Base-by-base conservation (phyloP, 1,140 invertebrate genomes). In the Cyclina sinensis region DNA sequence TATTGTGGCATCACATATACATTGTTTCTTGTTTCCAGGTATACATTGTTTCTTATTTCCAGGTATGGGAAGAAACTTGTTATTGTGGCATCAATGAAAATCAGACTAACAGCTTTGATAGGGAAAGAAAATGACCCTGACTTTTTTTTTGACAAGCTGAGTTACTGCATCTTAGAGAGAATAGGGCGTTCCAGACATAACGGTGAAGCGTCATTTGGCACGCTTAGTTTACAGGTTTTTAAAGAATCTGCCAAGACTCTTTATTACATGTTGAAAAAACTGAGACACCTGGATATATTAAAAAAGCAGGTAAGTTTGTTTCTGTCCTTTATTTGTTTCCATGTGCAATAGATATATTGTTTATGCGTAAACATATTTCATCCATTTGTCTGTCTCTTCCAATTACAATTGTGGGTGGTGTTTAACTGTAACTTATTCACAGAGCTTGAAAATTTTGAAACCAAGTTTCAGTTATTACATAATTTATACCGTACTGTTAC, bases 301-400 rank as follows among this genome's bases (percentile, higher is more conserved):
- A 88, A 30, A 21, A 88, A 88, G 59, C 86, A 88, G 86, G 86
- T 88, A 37, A 11, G n/a, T n/a, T n/a, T n/a, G n/a, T n/a, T n/a
- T n/a, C n/a, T n/a, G n/a, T n/a, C n/a, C n/a, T n/a, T n/a, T n/a
- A n/a, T n/a, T n/a, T n/a, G n/a, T n/a, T n/a, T n/a, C n/a, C n/a
- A n/a, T n/a, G n/a, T n/a, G n/a, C n/a, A n/a, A n/a, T n/a, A n/a
- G n/a, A n/a, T n/a, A n/a, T n/a, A n/a, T n/a, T n/a, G n/a, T n/a
- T n/a, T n/a, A n/a, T n/a, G n/a, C n/a, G n/a, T n/a, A n/a, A n/a
- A n/a, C n/a, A n/a, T n/a, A n/a, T n/a, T n/a, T n/a, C n/a, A n/a
- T n/a, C n/a, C n/a, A n/a, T n/a, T n/a, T n/a, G n/a, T n/a, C n/a
- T n/a, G n/a, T n/a, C n/a, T n/a, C n/a, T n/a, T n/a, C n/a, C n/a